Evolutionary conservation across 2,888 invertebrate species (phyloP).

Genomic region (Chymomyza fuscimana): DNA sequence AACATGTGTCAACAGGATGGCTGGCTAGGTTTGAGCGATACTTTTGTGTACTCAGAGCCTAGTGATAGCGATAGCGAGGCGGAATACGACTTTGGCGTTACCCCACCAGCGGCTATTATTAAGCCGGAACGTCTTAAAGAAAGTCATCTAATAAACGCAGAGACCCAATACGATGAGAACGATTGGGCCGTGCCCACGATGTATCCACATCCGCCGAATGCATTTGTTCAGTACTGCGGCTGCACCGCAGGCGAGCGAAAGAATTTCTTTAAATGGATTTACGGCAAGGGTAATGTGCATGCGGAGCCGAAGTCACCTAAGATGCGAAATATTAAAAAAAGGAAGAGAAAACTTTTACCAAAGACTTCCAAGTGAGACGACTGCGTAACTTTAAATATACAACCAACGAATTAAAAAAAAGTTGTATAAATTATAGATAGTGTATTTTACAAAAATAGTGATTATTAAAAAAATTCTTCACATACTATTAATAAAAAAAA

Average conservation of each 20-base stretch:
- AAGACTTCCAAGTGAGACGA: conserved; percentile 36
- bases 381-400: conserved; percentile 11
- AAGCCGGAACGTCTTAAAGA: conserved; percentile 81
- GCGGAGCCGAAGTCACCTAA: conserved; percentile 43
- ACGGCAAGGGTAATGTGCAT: conserved; percentile 57
- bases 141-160: conserved; percentile 81
- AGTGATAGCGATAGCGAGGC: conserved; percentile 80
- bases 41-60: conserved; percentile 66
- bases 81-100: conserved; percentile 86
- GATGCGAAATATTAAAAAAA: conserved; percentile 44
- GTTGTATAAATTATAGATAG: too few species aligned
- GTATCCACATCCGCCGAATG: conserved; percentile 65
- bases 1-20: conserved; percentile 46
- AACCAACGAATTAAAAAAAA: not conserved
- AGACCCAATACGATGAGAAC: conserved; percentile 83
- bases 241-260: conserved; percentile 66
- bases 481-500: too few species aligned
- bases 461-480: too few species aligned
- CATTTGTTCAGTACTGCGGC: conserved; percentile 63
- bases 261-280: conserved; percentile 46
- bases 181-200: conserved; percentile 79
- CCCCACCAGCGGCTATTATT: conserved; percentile 86
- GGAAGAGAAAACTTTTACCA: conserved; percentile 5
- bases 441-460: too few species aligned
- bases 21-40: conserved; percentile 58